Base-by-base conservation (phyloP, 1,140 invertebrate genomes). In the Tetramorium parvispinum region DNA sequence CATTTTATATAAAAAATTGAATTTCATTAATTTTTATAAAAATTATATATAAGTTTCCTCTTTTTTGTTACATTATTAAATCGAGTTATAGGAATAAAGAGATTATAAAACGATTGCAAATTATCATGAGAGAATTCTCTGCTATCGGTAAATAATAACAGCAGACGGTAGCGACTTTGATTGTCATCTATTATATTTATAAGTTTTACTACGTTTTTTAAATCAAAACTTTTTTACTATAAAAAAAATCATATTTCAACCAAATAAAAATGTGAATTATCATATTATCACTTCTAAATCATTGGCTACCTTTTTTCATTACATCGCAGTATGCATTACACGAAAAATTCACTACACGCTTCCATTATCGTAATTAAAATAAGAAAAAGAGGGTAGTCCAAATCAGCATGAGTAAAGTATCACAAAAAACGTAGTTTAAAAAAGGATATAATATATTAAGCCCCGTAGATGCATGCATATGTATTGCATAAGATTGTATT, bases 111-210 rank as follows among this genome's bases (percentile, higher is more conserved):
- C 2, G 4, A 59, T 24, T 3, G 16, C 8, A 32, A 46, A 37
- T 78, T 78, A 79, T 79, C 43, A 65, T 66, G 7, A 40, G n/a
- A 37, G 7, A 66, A 18, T 66, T 51, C 13, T 10, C 27, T 32
- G 27, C 27, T 79, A 79, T 66, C 61, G 46, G 13, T 66, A 79
- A 66, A 51, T 46, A 61, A 46, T 46, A 61, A 61, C 40, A 59
- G 27, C 46, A 24, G 24, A 55, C 40, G 65, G 65, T 53, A 55
- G 49, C 43, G 51, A 32, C 11, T 37, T 13, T 3, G 10, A 32
- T 43, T 32, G 5, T 32, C 10, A n/a, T 21, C 40, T 63, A 16
- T n/a, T 53, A 53, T 1, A 53, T 76, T 43, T 43, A 40, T 27
- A 43, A 27, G 21, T n/a, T 24, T 4, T 0, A 57, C 55, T 16